Percentiles rank a stretch among this genome's conserved stretches.
Evolutionary conservation across 2,113 vertebrate genomes (phyloP).

Genomic region (human (Homo sapiens)): DNA sequence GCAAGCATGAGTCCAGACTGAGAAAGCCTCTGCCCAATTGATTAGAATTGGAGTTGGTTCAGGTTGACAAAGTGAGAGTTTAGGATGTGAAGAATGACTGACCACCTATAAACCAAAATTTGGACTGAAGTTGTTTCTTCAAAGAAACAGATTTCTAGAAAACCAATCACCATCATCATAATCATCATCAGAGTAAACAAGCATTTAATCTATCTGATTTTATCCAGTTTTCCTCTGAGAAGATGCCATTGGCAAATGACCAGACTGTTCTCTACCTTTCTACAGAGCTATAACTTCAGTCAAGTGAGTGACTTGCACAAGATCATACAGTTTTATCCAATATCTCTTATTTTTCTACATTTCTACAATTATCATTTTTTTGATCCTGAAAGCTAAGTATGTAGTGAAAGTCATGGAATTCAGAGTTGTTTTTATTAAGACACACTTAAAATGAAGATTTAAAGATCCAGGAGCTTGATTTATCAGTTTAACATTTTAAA

Average conservation of each 20-base stretch:
- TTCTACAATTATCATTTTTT: neutral
- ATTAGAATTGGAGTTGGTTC: conserved; percentile 9
- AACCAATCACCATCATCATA: neutral
- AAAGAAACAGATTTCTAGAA: neutral
- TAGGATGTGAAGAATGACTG: neutral
- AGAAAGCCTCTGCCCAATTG: conserved; percentile 13
- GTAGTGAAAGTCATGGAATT: neutral
- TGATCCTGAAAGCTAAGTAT: neutral
- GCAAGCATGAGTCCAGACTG: neutral
- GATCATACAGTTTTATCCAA: neutral
- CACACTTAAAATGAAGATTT: neutral
- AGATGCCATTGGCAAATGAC: neutral
- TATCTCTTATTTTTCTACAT: neutral
- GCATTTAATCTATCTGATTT: neutral
- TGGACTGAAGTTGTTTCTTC: neutral
- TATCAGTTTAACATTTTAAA: neutral
- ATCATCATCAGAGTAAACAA: neutral
- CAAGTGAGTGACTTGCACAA: neutral
- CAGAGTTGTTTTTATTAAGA: neutral
- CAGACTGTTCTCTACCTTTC: neutral
- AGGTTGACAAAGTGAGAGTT: neutral
- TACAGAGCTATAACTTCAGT: neutral
- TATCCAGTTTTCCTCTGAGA: neutral
- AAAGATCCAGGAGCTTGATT: neutral
- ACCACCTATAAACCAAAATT: neutral